Evolutionary conservation across 2,888 invertebrate genomes (phyloP).

Genomic region (Drepana falcataria): DNA sequence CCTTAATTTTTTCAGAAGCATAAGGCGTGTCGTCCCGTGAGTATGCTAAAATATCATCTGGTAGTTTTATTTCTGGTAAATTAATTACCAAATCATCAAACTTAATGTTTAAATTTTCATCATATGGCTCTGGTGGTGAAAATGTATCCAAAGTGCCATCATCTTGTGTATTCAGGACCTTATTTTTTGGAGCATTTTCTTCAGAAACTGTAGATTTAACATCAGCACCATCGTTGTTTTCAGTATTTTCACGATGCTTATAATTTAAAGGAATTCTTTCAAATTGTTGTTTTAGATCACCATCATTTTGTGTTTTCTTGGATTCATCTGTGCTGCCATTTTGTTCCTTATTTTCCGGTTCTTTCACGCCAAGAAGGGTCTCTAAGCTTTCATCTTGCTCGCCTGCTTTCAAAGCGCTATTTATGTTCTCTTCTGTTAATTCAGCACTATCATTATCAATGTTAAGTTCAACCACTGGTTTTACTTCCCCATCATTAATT

Average conservation of each 20-base stretch:
- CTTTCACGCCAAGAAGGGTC: constrained; percentile 32
- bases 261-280: constrained; percentile 70
- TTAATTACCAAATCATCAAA: constrained; percentile 62
- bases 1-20: constrained; percentile 28
- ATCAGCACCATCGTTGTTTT: constrained; percentile 20
- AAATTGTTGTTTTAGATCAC: constrained; percentile 63
- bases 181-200: constrained; percentile 8
- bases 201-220: constrained; percentile 13
- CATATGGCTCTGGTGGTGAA: constrained; percentile 43
- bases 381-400: constrained; percentile 38
- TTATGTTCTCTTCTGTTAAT: constrained; percentile 29
- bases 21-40: constrained; percentile 33
- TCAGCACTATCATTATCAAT: constrained; percentile 40
- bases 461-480: constrained; percentile 63
- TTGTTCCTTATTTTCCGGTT: constrained; percentile 21
- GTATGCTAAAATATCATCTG: constrained; percentile 64
- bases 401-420: constrained; percentile 21
- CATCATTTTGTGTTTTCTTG: constrained; percentile 20
- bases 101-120: constrained; percentile 60
- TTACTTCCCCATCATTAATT: constrained; percentile 59
- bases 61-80: constrained; percentile 69
- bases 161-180: constrained; percentile 21
- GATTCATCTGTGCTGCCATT: constrained; percentile 27
- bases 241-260: constrained; percentile 43
- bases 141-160: constrained; percentile 44